Base-by-base conservation (phyloP, 2,113 vertebrate genomes). In the Gasterosteus aculeatus region DNA sequence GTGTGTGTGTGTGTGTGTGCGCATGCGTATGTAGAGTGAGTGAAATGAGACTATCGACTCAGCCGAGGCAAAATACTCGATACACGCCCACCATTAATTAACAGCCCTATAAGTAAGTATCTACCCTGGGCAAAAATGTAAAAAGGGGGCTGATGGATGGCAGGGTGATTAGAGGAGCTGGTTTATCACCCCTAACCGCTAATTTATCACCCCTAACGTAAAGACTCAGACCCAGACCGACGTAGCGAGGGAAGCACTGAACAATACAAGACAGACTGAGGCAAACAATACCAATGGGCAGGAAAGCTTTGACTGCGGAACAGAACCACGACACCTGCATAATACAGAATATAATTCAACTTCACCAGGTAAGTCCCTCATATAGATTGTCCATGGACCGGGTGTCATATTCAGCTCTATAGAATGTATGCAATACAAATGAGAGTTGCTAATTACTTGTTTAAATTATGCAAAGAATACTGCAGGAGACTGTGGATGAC, bases 71-170 rank as follows among this genome's bases (percentile, higher is more conserved):
- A 60, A 26, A 57, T 44, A 79, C 77, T 91, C 82, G 3, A 92
- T 90, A 78, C 39, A 62, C 46, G 78, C 57, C 59, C 53, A 22
- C 65, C 85, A 83, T 90, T 88, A 90, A 88, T 90, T 88, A 91
- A 80, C 65, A 73, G 75, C 51, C 72, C 60, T 49, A 81, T 83
- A 83, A 77, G 73, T 84, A 82, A 90, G 78, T 41, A 88, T 87
- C 70, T 77, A 73, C 77, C 61, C 49, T 10, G 56, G 78, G 78
- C 77, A 75, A 77, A 77, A 81, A 76, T 54, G 56, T 16, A 56
- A 74, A 72, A 72, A 61, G 6, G 38, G 56, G 54, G 29, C 39
- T 22, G 57, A 81, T 90, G 83, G 9, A 92, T 88, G 78, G 63
- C 44, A 22, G 49, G 65, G 69, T 75, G 71, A 90, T 87, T 80